phyloP scores from a whole-genome alignment of 2,888 invertebrate genomes.

The Acheta domesticus region DNA sequence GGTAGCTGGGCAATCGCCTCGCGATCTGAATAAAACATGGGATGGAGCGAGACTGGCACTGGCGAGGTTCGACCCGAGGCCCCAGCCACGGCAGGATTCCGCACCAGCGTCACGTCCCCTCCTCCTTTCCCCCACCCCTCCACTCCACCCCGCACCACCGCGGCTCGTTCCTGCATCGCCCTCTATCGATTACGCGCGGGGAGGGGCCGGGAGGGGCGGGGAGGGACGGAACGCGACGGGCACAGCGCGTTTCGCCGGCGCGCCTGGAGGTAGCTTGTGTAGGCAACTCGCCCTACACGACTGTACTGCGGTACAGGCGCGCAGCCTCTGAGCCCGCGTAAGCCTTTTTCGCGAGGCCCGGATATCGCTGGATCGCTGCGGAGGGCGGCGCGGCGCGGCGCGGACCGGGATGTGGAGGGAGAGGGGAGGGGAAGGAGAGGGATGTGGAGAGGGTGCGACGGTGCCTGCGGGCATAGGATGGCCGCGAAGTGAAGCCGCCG shows the following conservation, averaged over 20 bases:
- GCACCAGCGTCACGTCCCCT: not conserved
- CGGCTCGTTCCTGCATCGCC: not conserved
- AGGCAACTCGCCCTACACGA: not conserved
- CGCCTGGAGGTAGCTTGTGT: constrained; percentile 5
- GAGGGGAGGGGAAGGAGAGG: no score
- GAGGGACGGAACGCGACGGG: no score
- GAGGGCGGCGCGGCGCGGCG: not conserved
- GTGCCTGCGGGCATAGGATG: no score
- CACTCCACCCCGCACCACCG: not conserved
- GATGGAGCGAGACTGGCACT: not conserved
- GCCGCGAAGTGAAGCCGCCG: no score
- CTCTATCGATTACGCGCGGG: not conserved
- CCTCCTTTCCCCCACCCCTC: not conserved
- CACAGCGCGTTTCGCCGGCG: not conserved
- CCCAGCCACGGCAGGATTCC: not conserved
- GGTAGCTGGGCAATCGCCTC: not conserved
- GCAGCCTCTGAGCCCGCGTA: not conserved
- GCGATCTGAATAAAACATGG: not conserved
- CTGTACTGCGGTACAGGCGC: not conserved
- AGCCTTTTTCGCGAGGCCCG: not conserved
- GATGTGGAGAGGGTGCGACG: no score
- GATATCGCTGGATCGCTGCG: not conserved
- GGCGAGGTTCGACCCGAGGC: not conserved
- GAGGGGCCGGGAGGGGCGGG: not conserved
- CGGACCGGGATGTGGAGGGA: not conserved